Base-by-base conservation (phyloP, 2,797 vertebrate genomes). In the Myotis daubentonii region DNA sequence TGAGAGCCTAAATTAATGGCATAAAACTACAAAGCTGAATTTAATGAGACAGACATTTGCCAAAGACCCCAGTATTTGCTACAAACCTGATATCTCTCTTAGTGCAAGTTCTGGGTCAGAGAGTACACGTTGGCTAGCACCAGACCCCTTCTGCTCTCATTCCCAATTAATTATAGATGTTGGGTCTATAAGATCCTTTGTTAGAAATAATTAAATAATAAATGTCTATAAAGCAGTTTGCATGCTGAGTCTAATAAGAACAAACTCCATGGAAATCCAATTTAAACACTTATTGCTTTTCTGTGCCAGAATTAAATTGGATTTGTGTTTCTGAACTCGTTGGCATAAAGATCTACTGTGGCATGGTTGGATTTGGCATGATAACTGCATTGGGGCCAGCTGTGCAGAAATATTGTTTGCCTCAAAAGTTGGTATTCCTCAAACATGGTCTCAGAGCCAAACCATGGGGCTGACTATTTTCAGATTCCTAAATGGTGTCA, bases 201-300 rank as follows among this genome's bases (percentile, higher is more conserved):
- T 96, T 95, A 92, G 94, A 97, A 96, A 96, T 97, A 97, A 97
- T 97, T 96, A 97, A 97, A 97, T 97, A 97, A 97, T 97, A 96
- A 93, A 96, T 95, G 91, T 92, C 96, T 91, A 90, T 93, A 94
- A 97, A 97, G 93, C 47, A 57, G 95, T 97, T 96, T 96, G 87
- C 95, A 96, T 94, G 95, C 94, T 96, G 96, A 95, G 96, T 62
- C 78, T 95, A 97, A 96, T 96, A 96, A 96, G 95, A 97, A 94
- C 19, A 57, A 96, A 97, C 94, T 95, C 91, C 89, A 86, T 66
- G 94, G 87, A 97, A 97, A 97, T 97, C 95, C 93, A 97, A 95
- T 97, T 97, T 97, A 95, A 96, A 95, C 95, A 86, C 87, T 94
- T 94, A 97, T 33, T 96, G 96, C 93, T 95, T 97, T 95, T 90